phyloP scores from a whole-genome alignment of 2,888 invertebrate species.

The Caenorhabditis uteleia region DNA sequence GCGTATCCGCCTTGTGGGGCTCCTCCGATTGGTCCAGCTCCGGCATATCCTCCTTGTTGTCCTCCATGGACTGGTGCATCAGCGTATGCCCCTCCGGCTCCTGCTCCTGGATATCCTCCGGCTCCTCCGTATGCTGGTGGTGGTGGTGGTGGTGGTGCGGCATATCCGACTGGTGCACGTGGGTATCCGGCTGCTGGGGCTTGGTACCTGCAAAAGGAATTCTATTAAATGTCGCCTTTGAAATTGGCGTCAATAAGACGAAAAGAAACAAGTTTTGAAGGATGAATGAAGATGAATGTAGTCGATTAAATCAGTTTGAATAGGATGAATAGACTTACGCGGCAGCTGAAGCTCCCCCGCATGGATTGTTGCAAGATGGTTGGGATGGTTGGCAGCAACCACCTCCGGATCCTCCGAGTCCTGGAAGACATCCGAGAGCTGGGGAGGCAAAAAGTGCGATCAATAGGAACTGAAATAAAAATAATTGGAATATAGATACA shows the following conservation, averaged over 20 bases:
- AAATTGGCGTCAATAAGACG: no score
- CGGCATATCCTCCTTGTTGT: conserved; percentile 8
- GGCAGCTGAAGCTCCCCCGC: conserved; percentile 39
- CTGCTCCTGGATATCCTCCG: not conserved
- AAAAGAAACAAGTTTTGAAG: no score
- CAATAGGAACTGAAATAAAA: conserved; percentile 45
- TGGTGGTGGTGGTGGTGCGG: conserved; percentile 33
- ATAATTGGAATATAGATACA: conserved; percentile 13
- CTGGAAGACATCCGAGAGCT: conserved; percentile 44
- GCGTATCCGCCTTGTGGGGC: conserved; percentile 25
- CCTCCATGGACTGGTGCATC: conserved; percentile 2
- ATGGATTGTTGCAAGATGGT: conserved; percentile 41
- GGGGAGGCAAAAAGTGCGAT: conserved; percentile 40
- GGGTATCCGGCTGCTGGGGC: conserved; percentile 37
- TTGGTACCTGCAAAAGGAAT: conserved; percentile 19
- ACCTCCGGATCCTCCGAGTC: conserved; percentile 33
- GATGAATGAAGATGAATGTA: no score
- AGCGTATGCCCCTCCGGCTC: conserved; percentile 9
- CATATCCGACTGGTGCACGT: conserved; percentile 35
- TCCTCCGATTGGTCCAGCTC: conserved; percentile 31
- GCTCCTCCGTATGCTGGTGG: conserved; percentile 16
- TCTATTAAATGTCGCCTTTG: no score
- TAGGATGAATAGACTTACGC: conserved; percentile 12
- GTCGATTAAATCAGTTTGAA: no score
- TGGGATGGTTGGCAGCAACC: conserved; percentile 38